A percentile compares a stretch with the other conserved stretches of the same genome.
These are phyloP conservation scores for Alviniconcha marisindica DNA, from an alignment of 1,140 invertebrate species.

Conservation along the genomic window DNA sequence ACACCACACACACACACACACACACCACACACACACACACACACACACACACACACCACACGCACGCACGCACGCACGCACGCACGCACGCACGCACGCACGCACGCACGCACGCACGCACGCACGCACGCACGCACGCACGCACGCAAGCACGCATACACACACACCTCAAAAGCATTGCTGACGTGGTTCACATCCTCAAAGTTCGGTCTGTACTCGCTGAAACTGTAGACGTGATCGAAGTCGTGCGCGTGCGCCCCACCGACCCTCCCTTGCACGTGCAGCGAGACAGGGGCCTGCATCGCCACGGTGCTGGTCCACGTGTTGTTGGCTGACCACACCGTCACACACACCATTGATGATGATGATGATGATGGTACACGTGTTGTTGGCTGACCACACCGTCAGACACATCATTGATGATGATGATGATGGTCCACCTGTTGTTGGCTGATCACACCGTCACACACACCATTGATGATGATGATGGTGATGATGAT, in stretches of 20 bases:
- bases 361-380: too few relatives aligned
- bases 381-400: too few relatives aligned
- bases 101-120: background rate
- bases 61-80: background rate
- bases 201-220: background rate
- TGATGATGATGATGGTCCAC: too few relatives aligned
- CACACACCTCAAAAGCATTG: background rate
- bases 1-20: background rate
- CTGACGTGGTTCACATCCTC: background rate
- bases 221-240: conserved; percentile 5
- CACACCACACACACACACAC: too few relatives aligned
- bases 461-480: too few relatives aligned
- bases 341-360: too few relatives aligned
- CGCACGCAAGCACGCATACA: background rate
- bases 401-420: too few relatives aligned
- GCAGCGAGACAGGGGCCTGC: background rate
- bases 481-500: too few relatives aligned
- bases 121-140: background rate
- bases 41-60: too few relatives aligned
- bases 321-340: background rate
- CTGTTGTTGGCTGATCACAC: too few relatives aligned
- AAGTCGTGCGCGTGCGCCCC: conserved; percentile 1
- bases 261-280: background rate
- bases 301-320: background rate
- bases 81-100: too few relatives aligned